Percentiles rank a stretch among this genome's conserved stretches.
Evolutionary conservation across 2,113 vertebrate genomes (phyloP).

Genomic region (Callospermophilus lateralis): DNA sequence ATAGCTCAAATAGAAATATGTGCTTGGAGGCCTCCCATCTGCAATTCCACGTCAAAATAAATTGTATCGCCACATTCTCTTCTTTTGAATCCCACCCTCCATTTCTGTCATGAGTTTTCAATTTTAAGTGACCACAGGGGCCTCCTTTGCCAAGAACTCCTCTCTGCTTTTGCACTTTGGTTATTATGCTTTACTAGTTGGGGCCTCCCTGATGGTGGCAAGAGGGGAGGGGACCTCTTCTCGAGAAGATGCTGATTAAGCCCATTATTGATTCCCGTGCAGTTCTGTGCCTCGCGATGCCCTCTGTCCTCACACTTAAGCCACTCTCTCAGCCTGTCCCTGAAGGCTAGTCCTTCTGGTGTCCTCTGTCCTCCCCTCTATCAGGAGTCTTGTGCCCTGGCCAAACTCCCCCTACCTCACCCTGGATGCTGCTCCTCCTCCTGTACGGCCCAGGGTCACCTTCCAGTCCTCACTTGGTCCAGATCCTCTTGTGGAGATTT

Average conservation of each 20-base stretch:
- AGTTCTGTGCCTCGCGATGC: background rate
- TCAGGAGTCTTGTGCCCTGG: accelerated
- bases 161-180: background rate
- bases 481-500: background rate
- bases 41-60: background rate
- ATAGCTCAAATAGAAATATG: background rate
- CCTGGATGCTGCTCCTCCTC: background rate
- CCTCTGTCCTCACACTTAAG: background rate
- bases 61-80: background rate
- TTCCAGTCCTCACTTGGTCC: background rate
- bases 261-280: background rate
- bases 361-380: background rate
- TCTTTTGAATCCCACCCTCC: background rate
- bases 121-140: background rate
- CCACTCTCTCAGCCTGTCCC: background rate
- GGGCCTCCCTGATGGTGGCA: background rate
- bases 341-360: background rate
- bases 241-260: background rate
- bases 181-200: background rate
- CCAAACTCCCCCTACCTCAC: background rate
- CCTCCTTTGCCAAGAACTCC: background rate
- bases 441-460: background rate
- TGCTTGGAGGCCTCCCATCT: background rate
- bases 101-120: conserved; percentile 28
- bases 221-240: background rate